Evolutionary conservation across 1,140 invertebrate species (phyloP).

Genomic region (Brachionus rotundiformis): DNA sequence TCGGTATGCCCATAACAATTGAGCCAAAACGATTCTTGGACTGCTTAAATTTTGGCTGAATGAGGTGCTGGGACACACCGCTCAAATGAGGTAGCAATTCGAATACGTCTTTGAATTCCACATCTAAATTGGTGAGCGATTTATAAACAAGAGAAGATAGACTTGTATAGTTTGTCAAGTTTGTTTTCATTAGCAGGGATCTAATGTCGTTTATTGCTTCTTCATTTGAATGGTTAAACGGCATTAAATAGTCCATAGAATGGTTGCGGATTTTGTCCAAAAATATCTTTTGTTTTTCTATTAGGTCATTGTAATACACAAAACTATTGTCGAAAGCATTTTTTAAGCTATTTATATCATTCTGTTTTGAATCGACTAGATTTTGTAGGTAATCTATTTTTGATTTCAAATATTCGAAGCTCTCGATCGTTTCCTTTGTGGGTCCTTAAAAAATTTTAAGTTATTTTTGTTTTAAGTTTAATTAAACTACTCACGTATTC

Average conservation of each 20-base stretch:
- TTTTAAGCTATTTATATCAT: slow-evolving; percentile 25
- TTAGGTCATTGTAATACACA: not conserved
- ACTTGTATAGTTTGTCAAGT: slow-evolving; percentile 33
- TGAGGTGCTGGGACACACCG: not conserved
- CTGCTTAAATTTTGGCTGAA: slow-evolving; percentile 48
- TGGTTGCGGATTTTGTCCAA: slow-evolving; percentile 6
- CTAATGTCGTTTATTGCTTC: not conserved
- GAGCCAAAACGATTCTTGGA: slow-evolving; percentile 66
- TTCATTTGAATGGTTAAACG: not conserved
- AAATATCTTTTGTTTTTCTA: slow-evolving; percentile 28
- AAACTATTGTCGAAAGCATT: slow-evolving; percentile 1
- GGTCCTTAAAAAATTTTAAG: not conserved
- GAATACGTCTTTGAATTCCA: slow-evolving; percentile 7
- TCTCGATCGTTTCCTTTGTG: not conserved
- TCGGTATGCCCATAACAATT: slow-evolving; percentile 82
- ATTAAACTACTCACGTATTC: slow-evolving; percentile 9
- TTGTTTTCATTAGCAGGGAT: not conserved
- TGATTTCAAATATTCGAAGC: not conserved
- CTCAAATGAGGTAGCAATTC: slow-evolving; percentile 43
- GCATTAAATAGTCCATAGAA: not conserved
- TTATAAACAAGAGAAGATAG: slow-evolving; percentile 38
- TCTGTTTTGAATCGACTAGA: slow-evolving; percentile 38
- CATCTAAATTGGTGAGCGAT: slow-evolving; percentile 51
- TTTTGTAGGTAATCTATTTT: slow-evolving; percentile 43
- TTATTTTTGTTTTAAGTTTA: not conserved